These are phyloP conservation scores for Puffinus mauretanicus DNA, from an alignment of 2,113 vertebrate species.

Conservation along the genomic window DNA sequence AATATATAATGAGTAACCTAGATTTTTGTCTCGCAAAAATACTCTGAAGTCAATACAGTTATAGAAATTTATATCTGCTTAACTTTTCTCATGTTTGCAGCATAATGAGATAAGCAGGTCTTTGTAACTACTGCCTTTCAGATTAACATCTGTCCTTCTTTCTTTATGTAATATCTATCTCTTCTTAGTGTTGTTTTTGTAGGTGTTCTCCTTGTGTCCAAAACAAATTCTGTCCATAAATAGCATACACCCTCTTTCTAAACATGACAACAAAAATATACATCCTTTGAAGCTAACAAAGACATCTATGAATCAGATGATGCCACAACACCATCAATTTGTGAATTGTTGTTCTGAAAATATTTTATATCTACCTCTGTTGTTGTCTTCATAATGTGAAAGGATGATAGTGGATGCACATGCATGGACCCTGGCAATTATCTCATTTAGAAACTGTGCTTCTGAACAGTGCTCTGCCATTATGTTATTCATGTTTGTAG, in stretches of 20 bases:
- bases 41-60: background rate
- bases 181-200: background rate
- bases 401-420: background rate
- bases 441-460: background rate
- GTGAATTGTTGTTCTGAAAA: background rate
- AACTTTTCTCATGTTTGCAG: background rate
- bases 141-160: background rate
- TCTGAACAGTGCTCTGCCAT: background rate
- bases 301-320: background rate
- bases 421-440: background rate
- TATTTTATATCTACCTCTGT: background rate
- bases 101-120: background rate
- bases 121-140: background rate
- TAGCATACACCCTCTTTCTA: background rate
- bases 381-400: background rate
- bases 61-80: background rate
- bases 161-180: background rate
- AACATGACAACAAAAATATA: background rate
- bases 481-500: background rate
- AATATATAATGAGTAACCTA: background rate
- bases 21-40: background rate
- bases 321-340: accelerated
- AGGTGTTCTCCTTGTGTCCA: background rate
- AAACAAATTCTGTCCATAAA: background rate
- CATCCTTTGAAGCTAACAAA: background rate